These are phyloP conservation scores for Sebastes trivittatus DNA, from an alignment of 2,797 vertebrate genomes.

Conservation along the genomic window DNA sequence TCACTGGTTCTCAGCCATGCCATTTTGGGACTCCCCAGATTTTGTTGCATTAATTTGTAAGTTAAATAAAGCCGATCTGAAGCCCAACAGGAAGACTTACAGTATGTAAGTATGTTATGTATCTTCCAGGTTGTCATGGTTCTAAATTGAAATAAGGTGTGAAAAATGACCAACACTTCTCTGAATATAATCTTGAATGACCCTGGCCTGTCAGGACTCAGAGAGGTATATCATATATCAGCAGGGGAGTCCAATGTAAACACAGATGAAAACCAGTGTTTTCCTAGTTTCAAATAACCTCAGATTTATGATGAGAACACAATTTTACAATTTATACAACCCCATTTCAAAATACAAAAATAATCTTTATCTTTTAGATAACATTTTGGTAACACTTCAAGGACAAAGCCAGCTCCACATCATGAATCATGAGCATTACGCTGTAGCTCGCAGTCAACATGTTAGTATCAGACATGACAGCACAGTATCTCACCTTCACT, in stretches of 20 bases:
- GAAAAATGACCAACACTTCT: constrained; percentile 3
- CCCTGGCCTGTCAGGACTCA: constrained; percentile 34
- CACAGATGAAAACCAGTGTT: constrained; percentile 73
- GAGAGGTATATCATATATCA: constrained; percentile 48
- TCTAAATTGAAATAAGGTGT: constrained; percentile 34
- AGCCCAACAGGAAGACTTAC: constrained; percentile 8
- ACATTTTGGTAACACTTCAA: constrained; percentile 88
- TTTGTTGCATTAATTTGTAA: constrained; percentile 34
- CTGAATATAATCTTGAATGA: constrained; percentile 25
- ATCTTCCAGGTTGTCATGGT: background rate
- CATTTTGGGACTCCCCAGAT: constrained; percentile 65
- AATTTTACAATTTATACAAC: constrained; percentile 84
- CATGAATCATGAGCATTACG: constrained; percentile 69
- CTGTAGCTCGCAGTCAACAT: constrained; percentile 72
- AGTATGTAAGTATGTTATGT: constrained; percentile 1
- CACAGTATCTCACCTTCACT: constrained; percentile 74
- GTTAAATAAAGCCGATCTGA: constrained; percentile 20
- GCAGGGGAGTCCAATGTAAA: constrained; percentile 71
- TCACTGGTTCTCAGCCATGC: constrained; percentile 70
- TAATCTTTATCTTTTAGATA: constrained; percentile 84
- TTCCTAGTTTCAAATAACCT: constrained; percentile 75
- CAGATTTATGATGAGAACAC: constrained; percentile 76
- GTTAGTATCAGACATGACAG: constrained; percentile 79
- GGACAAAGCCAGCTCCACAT: constrained; percentile 75
- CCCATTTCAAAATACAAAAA: constrained; percentile 88